Base-by-base conservation (phyloP, 2,113 vertebrate genomes). In the Sylvietta virens region DNA sequence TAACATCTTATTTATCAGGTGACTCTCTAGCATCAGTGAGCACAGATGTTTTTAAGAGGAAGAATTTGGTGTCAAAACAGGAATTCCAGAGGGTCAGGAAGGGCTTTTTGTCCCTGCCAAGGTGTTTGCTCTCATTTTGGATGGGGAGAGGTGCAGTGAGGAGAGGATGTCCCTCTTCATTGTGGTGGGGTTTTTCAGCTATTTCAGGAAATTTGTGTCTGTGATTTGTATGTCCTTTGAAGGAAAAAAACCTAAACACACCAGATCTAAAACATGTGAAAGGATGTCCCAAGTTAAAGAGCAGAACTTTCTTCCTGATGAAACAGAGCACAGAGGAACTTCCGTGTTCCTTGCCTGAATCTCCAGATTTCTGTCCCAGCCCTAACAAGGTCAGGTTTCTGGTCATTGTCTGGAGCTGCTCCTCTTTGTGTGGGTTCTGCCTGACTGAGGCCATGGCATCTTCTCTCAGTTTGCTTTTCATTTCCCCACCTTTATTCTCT, bases 291-390 rank as follows among this genome's bases (percentile, higher is more conserved):
- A 7, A 28, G 39, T 56, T 86, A 70, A 44, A 51, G 22, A 90
- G 33, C 11, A 54, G 45, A 77, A 47, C 23, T 71, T 78, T 50
- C 18, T 57, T 80, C 35, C 48, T 40, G 48, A 45, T 56, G 20
- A 31, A 85, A 16, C 7, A 83, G 64, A 89, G 26, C 33, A n/a
- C 45, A n/a, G 26, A 84, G n/a, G 71, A 37, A 5, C 3, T 11
- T 5, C 14, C 2, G 0, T 1, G 12, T 39, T 78, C n/a, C 56
- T 48, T 51, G 4, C n/a, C 28, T 33, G 7, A 19, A 47, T 45
- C 37, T 69, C 54, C 50, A 28, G 4, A 10, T 56, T 31, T 51
- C 22, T 24, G 57, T 20, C 39, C 62, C 54, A 73, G 51, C 21
- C 58, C 7, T 19, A 13, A 4, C 0, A 22, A 77, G 79, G 26